Evolutionary conservation across 2,113 vertebrate species (phyloP).

Genomic region (Poeciliopsis turrubarensis): DNA sequence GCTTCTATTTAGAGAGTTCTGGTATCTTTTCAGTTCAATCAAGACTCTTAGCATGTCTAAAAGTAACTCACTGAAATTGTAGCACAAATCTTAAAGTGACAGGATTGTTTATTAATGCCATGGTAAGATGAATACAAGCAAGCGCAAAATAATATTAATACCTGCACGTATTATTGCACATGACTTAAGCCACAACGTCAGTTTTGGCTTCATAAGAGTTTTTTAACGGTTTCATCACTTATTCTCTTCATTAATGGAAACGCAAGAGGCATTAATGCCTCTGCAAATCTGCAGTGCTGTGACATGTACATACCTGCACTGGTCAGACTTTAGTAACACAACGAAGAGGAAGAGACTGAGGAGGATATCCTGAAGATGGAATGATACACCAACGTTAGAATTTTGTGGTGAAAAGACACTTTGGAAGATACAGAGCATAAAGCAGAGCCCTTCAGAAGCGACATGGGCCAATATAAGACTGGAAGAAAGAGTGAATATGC

Average conservation of each 20-base stretch:
- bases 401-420: constrained; percentile 14
- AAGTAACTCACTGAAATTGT: neutral
- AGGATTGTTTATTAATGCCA: neutral
- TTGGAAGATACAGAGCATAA: neutral
- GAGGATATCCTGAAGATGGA: constrained; percentile 65
- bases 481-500: too few relatives aligned
- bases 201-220: neutral
- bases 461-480: too few relatives aligned
- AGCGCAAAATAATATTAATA: neutral
- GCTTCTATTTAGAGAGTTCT: neutral
- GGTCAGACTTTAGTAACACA: constrained; percentile 75
- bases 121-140: neutral
- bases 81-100: neutral
- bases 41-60: neutral
- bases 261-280: constrained; percentile 31
- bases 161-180: neutral
- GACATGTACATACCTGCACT: constrained; percentile 64
- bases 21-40: neutral
- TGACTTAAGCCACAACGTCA: neutral
- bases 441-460: too few relatives aligned
- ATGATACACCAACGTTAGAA: constrained; percentile 65
- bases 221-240: neutral
- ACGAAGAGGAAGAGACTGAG: constrained; percentile 68
- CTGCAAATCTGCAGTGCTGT: constrained; percentile 11
- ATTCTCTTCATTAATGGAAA: constrained; percentile 25